These are phyloP conservation scores for Homarus americanus DNA, from an alignment of 1,140 invertebrate species.

Conservation along the genomic window DNA sequence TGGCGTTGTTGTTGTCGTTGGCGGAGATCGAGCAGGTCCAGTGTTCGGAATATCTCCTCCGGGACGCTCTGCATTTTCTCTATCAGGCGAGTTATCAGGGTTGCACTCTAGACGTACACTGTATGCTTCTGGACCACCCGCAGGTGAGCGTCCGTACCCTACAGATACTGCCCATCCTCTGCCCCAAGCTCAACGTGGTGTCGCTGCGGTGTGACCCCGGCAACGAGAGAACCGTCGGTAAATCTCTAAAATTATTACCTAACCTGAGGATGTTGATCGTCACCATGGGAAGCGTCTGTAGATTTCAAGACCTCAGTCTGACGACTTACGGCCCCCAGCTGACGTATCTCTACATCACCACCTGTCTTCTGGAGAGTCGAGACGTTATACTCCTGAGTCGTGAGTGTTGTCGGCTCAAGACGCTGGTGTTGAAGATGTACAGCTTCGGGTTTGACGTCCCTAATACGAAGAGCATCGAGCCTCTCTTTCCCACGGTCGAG, in stretches of 20 bases:
- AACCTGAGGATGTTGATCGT: conserved; percentile 28
- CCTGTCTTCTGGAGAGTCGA: conserved; percentile 28
- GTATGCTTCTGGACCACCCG: conserved; percentile 41
- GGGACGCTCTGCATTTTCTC: conserved; percentile 55
- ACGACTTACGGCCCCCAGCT: conserved; percentile 51
- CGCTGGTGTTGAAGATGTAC: conserved; percentile 47
- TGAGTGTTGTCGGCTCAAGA: conserved; percentile 39
- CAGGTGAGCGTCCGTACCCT: conserved; percentile 41
- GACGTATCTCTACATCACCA: conserved; percentile 32
- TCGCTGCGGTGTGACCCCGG: conserved; percentile 15
- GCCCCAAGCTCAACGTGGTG: conserved; percentile 42
- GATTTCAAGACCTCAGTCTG: conserved; percentile 28
- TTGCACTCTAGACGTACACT: conserved; percentile 8
- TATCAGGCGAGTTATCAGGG: conserved; percentile 47
- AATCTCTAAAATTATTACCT: background rate
- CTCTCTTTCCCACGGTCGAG: conserved; percentile 54
- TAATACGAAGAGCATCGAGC: background rate
- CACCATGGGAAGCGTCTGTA: conserved; percentile 36
- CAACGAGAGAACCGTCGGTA: conserved; percentile 38
- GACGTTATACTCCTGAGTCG: conserved; percentile 38
- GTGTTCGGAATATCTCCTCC: conserved; percentile 51
- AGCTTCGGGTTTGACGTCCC: conserved; percentile 61
- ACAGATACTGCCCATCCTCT: conserved; percentile 49
- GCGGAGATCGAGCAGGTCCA: conserved; percentile 45
- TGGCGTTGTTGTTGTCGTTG: conserved; percentile 38